Evolutionary conservation across 2,113 vertebrate species (phyloP), one percentile per base, ranked within the genome.

Genomic region (Diphyllodes magnificus): DNA sequence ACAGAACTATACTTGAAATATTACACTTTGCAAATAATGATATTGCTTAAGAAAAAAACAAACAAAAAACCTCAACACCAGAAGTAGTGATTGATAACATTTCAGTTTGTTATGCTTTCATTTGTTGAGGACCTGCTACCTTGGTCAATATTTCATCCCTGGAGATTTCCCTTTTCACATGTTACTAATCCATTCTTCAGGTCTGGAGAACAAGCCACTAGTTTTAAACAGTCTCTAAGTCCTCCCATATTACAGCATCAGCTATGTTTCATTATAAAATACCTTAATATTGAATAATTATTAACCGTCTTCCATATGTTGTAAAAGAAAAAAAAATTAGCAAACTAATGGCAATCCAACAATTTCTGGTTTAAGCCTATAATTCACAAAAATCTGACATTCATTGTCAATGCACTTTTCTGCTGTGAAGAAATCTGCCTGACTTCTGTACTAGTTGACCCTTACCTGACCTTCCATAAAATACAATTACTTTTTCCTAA

Each of bases 141-240:
- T 82, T 71, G 90, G 93, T 93, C 95, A 96, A 82, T 81, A 93
- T 70, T 93, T 94, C 65, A 61, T 80, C 82, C 72, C 93, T 81
- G 7, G 49, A 92, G 86, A 72, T 69, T 97, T 91, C 68, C 70
- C 24, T 72, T 96, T 90, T 82, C 68, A 90, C 44, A 24, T 49
- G 61, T 57, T 92, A 68, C 80, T 92, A 91, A 88, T 96, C 72
- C 77, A 92, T 86, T 93, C 22, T 70, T 42, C 42, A 57, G 51
- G 31, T 87, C 68, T 95, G 59, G 71, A 93, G 72, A 88, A 76
- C 12, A 63, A 64, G 59, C 39, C 35, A 24, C 73, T 17, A 45
- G 66, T 50, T 92, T 86, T 88, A 90, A 96, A 82, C 37, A 68
- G 25, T 42, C 76, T 73, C 63, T 80, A 84, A 92, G 90, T 88